Percentiles rank a stretch among this genome's conserved stretches.
These are phyloP conservation scores for Rhineura floridana DNA, from an alignment of 2,113 vertebrate genomes.

Conservation along the genomic window DNA sequence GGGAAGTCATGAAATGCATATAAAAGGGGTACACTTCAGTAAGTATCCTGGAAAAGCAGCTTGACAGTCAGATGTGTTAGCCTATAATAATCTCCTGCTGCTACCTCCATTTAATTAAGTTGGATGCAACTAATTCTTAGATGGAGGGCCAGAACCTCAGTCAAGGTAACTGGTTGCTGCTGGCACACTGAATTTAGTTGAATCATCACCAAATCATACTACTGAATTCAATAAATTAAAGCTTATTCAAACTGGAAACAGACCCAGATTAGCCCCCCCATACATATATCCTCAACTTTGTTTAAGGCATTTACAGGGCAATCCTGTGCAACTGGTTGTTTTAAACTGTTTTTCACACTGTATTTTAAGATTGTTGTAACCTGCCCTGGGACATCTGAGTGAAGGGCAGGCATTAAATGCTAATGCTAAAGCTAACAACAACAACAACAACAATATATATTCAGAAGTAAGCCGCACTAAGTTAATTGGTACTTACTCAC, in stretches of 20 bases:
- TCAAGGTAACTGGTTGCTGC: fast-evolving
- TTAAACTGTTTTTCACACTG: not conserved
- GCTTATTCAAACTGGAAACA: fast-evolving
- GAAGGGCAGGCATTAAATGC: too few relatives aligned
- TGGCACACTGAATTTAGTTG: not conserved
- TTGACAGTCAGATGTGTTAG: fast-evolving
- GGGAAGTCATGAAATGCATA: not conserved
- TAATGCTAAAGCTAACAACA: too few relatives aligned
- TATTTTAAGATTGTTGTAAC: too few relatives aligned
- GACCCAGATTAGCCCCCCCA: fast-evolving
- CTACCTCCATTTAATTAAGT: not conserved
- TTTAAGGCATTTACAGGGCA: not conserved
- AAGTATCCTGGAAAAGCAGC: not conserved
- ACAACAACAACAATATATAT: too few relatives aligned
- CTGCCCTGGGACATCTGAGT: too few relatives aligned
- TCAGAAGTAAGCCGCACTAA: too few relatives aligned
- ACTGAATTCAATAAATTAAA: not conserved
- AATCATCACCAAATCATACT: not conserved
- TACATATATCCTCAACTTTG: too few relatives aligned
- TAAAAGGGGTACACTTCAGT: not conserved
- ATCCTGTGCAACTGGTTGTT: too few relatives aligned
- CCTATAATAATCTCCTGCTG: not conserved
- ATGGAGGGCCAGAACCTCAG: fast-evolving
- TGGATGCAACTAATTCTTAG: not conserved
- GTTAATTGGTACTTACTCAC: too few relatives aligned